Evolutionary conservation across 2,888 invertebrate genomes (phyloP), one percentile per base, ranked within the genome.

Genomic region (Polylopha cassiicola): DNA sequence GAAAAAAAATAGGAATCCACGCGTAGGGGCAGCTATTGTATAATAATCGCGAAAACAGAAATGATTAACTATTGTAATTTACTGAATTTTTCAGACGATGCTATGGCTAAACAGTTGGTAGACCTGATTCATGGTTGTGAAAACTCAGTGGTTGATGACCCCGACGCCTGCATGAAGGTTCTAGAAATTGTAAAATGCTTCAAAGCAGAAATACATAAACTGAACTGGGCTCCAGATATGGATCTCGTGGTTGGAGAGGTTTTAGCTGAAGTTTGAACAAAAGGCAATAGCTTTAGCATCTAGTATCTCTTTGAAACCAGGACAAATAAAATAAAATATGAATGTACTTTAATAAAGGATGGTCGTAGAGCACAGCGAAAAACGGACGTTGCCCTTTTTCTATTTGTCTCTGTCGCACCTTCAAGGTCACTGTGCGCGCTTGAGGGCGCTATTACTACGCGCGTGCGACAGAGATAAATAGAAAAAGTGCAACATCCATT

Each of bases 141-240:
- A 15, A 44, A 54, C 4, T 23, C 48, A 0, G 32, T 30, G 0
- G 50, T 61, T 0, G 38, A 37, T 2, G 42, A 45, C 2, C 34
- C 39, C 0, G 68, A 68, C 10, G 32, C 44, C 1, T 77, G 76
- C 48, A 8, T 55, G 36, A 50, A 48, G 31, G 51, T 63, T 0
- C 48, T 76, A 5, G 51, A 54, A 23, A 45, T 72, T 6, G 61
- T 62, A 33, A 65, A 55, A 30, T 77, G 77, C 51, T 77, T 76
- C 60, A 73, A 73, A 41, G 47, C 37, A 0, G 69, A 67, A 46
- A 65, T 75, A 15, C 73, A 75, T 44, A 67, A 74, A 41, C 58
- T 73, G 4, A 55, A 73, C 44, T 73, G 75, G 73, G 69, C 72
- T 2, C 76, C 76, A 0, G 46, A 45, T 37, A 47, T 65, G 53